phyloP scores from a whole-genome alignment of 2,797 vertebrate species.

The Gymnopithys bicolor region DNA sequence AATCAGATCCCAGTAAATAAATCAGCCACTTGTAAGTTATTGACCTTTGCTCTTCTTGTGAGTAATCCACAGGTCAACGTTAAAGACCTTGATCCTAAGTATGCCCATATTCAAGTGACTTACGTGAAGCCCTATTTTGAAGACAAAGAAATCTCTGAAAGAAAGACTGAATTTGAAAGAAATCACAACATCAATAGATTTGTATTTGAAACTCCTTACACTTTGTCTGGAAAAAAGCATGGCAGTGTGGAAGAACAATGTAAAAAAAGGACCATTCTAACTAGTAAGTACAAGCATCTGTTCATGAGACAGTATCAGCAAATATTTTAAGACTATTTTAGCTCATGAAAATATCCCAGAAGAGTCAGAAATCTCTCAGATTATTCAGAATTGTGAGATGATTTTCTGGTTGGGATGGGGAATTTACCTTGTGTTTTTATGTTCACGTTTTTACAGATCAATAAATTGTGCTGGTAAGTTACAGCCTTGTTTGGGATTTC shows the following conservation, averaged over 20 bases:
- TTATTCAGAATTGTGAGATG: not conserved
- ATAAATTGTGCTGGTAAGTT: not conserved
- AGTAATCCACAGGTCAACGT: conserved; percentile 83
- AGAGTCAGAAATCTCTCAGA: not conserved
- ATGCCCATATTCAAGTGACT: conserved; percentile 94
- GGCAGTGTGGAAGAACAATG: conserved; percentile 96
- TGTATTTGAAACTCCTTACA: conserved; percentile 97
- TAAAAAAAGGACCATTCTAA: conserved; percentile 90
- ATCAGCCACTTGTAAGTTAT: not conserved
- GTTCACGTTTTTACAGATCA: not conserved
- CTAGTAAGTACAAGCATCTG: conserved; percentile 81
- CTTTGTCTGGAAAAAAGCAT: conserved; percentile 93
- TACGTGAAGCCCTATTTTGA: conserved; percentile 95
- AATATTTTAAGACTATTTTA: not conserved
- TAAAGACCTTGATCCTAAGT: conserved; percentile 92
- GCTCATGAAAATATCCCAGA: not conserved
- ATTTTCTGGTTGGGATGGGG: not conserved
- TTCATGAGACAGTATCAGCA: not conserved
- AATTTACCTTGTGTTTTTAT: not conserved
- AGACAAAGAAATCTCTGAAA: conserved; percentile 91
- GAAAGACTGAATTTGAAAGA: conserved; percentile 93
- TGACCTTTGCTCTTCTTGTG: not conserved
- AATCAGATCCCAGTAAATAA: not conserved
- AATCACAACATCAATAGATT: conserved; percentile 94
- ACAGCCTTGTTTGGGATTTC: not conserved